Evolutionary conservation across 92 coral and sea anemone genomes (phyloP).

Genomic region (Palythoa caribaeorum): DNA sequence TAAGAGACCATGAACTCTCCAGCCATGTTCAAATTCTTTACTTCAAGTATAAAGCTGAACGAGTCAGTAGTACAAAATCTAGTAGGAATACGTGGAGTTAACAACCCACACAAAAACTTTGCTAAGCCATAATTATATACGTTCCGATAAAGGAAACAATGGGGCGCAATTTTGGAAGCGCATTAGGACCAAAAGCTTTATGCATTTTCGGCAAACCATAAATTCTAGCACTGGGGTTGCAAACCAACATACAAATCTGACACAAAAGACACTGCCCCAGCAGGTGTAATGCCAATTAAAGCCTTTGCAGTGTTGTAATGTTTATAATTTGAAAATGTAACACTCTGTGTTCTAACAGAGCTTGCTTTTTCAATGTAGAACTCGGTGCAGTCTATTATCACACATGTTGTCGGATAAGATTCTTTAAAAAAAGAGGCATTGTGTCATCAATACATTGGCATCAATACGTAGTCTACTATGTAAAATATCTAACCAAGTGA

Average conservation of each 20-base stretch:
- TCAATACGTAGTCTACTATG: slow-evolving; percentile 38
- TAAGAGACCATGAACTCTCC: too few species aligned
- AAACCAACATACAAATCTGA: background rate
- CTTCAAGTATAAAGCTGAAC: too few species aligned
- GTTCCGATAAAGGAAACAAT: too few species aligned
- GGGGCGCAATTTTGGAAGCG: too few species aligned
- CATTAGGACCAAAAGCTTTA: too few species aligned
- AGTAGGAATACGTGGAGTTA: too few species aligned
- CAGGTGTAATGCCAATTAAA: slow-evolving; percentile 38
- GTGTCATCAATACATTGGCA: slow-evolving; percentile 51
- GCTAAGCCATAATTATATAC: too few species aligned
- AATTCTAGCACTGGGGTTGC: too few species aligned
- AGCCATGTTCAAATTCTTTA: too few species aligned
- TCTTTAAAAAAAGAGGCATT: slow-evolving; percentile 41
- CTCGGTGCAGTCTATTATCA: slow-evolving; percentile 65
- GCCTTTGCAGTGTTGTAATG: background rate
- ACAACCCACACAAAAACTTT: too few species aligned
- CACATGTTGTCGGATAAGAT: slow-evolving; percentile 61
- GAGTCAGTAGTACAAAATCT: too few species aligned
- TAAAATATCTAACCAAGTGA: slow-evolving; percentile 74
- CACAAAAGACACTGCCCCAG: slow-evolving; percentile 6
- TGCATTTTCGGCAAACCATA: too few species aligned
- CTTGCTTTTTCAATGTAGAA: slow-evolving; percentile 65
- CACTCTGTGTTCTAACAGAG: slow-evolving; percentile 68
- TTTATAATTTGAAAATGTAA: slow-evolving; percentile 64